Base-by-base conservation (phyloP, 2,888 invertebrate species). In the Macrophya alboannulata region DNA sequence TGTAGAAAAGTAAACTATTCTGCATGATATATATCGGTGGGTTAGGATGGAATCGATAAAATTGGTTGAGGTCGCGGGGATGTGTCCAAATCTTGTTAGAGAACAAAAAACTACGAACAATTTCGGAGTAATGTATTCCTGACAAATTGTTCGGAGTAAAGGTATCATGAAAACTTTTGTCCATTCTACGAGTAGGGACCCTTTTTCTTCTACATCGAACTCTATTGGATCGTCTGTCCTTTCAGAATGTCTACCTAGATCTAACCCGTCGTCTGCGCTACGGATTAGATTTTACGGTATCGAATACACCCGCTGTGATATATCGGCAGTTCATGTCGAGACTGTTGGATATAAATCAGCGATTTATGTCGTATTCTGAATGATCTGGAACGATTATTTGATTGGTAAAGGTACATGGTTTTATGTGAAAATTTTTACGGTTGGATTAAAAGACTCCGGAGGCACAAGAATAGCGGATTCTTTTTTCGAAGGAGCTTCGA, bases 1-100 rank as follows among this genome's bases (percentile, higher is more conserved):
- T 91, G 17, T 2, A 31, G 92, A 92, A 87, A 86, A 55, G 79
- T 12, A 17, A 15, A 31, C 8, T 15, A 79, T 55, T 40, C n/a
- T 79, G 37, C 51, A n/a, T 17, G 10, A 2, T 21, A 25, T 25
- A 15, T 8, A 6, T 77, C 9, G 9, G 31, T 5, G 8, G 6
- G 1, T 40, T 71, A 6, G 4, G 21, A 31, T 62, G 21, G 21
- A 25, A 62, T 62, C 25, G 25, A 62, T 25, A 37, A 68, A 68
- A 37, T 31, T 68, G 37, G 68, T 8, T 37, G 4, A 37, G 31
- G 68, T 68, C 37, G 0, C 15, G 31, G 12, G 37, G 4, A 25
- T 31, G 12, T 10, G 12, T 9, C 12, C 12, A 62, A 25, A 62
- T 37, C 37, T 37, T 15, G 37, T 37, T 17, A 68, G 68, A 17